These are phyloP conservation scores for Cosmopolites sordidus DNA, from an alignment of 2,888 invertebrate genomes.

Conservation along the genomic window DNA sequence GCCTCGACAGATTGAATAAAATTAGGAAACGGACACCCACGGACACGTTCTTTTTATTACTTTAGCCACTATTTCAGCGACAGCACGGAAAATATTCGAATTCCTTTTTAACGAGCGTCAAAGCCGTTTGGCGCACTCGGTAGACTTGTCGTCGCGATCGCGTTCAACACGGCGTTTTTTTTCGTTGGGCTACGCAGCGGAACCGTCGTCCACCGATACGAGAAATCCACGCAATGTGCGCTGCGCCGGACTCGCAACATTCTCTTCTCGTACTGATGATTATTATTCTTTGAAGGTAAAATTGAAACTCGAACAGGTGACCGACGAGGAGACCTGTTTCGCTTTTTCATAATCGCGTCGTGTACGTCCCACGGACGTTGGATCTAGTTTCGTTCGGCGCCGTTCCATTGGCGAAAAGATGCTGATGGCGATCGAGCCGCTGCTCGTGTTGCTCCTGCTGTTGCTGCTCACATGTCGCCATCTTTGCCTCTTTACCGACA, in stretches of 20 bases:
- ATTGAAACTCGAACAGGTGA: constrained; percentile 25
- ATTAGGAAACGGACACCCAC: constrained; percentile 28
- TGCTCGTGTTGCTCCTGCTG: too few species aligned
- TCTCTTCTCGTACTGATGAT: constrained; percentile 25
- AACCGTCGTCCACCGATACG: neutral
- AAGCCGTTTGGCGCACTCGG: constrained; percentile 11
- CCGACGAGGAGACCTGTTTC: constrained; percentile 26
- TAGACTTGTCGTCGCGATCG: constrained; percentile 12
- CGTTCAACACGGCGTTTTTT: constrained; percentile 16
- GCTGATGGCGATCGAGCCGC: neutral
- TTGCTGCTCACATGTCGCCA: too few species aligned
- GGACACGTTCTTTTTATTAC: constrained; percentile 20
- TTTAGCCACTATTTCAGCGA: constrained; percentile 25
- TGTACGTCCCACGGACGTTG: neutral
- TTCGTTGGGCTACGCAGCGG: constrained; percentile 5
- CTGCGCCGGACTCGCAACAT: constrained; percentile 9
- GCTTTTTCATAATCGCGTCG: neutral
- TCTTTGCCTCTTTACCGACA: too few species aligned
- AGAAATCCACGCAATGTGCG: constrained; percentile 3
- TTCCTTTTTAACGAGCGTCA: too few species aligned
- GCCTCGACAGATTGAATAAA: constrained; percentile 6
- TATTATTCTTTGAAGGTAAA: constrained; percentile 26
- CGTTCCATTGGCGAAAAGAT: neutral
- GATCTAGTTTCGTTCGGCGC: neutral
- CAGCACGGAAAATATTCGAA: too few species aligned